Conservation (phyloP, 2,797 vertebrate genomes). For the Spheniscus humboldti region DNA sequence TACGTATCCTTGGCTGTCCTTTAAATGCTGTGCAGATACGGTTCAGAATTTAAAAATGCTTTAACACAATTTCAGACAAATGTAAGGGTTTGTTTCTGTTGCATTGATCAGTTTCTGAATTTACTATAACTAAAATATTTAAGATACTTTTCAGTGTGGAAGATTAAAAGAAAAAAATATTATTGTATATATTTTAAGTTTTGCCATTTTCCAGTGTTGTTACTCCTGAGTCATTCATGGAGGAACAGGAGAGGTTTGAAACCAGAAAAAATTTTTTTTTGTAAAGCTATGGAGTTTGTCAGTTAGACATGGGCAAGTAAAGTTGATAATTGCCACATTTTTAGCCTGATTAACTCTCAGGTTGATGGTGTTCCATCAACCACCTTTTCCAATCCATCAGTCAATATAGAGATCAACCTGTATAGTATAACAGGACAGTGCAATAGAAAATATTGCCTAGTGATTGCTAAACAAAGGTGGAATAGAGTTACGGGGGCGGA, state of each 20-base stretch:
- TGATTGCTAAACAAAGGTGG: neutral
- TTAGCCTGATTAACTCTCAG: neutral
- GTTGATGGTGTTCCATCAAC: neutral
- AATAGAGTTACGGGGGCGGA: neutral
- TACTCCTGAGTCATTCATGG: neutral
- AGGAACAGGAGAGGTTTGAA: neutral
- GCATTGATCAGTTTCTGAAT: neutral
- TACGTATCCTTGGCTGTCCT: constrained; percentile 16
- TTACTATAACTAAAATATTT: neutral
- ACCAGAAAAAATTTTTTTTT: neutral
- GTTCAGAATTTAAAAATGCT: constrained; percentile 3
- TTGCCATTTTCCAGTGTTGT: neutral
- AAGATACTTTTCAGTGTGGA: neutral
- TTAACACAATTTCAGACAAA: neutral
- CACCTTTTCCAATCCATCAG: neutral
- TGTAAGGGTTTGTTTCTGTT: neutral
- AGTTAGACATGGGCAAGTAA: neutral
- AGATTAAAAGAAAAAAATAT: neutral
- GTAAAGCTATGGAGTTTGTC: neutral
- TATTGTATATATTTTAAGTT: neutral
- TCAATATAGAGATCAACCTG: neutral
- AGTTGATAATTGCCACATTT: neutral
- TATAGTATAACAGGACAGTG: neutral
- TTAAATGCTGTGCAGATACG: neutral
- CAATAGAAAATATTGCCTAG: neutral